Conservation (phyloP, 2,888 invertebrate genomes). For the Agriopis marginaria region DNA sequence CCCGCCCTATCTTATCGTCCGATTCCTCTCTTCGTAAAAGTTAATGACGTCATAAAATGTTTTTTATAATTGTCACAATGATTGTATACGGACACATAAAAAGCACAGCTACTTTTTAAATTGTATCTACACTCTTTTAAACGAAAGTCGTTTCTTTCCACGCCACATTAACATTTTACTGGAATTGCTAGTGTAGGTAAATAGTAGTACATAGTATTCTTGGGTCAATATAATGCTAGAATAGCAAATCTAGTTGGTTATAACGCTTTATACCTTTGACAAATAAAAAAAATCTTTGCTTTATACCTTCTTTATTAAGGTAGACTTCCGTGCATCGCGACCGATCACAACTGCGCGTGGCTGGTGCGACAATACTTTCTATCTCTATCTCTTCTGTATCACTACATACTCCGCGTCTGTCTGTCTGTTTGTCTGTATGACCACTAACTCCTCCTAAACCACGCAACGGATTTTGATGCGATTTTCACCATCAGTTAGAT, state of each 20-base stretch:
- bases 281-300: too few relatives aligned
- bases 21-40: conserved; percentile 51
- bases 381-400: too few relatives aligned
- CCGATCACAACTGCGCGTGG: too few relatives aligned
- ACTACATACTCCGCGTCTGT: too few relatives aligned
- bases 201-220: conserved; percentile 50
- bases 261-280: too few relatives aligned
- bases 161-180: conserved; percentile 27
- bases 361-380: too few relatives aligned
- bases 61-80: conserved; percentile 53
- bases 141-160: conserved; percentile 25
- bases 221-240: conserved; percentile 45
- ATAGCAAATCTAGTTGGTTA: conserved; percentile 36
- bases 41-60: conserved; percentile 58
- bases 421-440: too few relatives aligned
- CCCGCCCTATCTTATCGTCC: conserved; percentile 47
- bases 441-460: too few relatives aligned
- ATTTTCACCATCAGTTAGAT: too few relatives aligned
- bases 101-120: conserved; percentile 39
- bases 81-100: conserved; percentile 43
- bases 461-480: too few relatives aligned
- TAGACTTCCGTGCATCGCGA: too few relatives aligned
- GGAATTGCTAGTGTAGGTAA: conserved; percentile 10
- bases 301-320: conserved; percentile 69
- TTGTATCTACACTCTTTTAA: conserved; percentile 33